A percentile compares a stretch with the other conserved stretches of the same genome.
Conservation (phyloP, 2,113 vertebrate genomes). For the Labeo catla region DNA sequence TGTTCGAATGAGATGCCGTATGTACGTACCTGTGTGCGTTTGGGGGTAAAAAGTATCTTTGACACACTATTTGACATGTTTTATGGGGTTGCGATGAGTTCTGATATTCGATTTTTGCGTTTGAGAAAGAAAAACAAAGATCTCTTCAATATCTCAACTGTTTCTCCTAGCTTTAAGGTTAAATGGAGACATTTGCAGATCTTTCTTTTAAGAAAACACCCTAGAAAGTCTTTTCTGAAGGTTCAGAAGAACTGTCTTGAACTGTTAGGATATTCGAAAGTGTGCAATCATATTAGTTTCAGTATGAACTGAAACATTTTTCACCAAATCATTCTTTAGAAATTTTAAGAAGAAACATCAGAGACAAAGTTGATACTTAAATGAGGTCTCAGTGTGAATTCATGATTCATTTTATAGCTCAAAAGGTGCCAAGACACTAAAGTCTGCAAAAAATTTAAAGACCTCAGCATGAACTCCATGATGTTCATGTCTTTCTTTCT, state of each 20-base stretch:
- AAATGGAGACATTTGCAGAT: background rate
- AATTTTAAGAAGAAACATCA: background rate
- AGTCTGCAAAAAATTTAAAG: background rate
- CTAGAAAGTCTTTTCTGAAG: background rate
- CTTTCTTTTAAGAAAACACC: background rate
- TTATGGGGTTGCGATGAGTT: slow-evolving; percentile 1
- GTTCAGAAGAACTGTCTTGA: background rate
- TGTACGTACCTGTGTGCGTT: background rate
- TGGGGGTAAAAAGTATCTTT: background rate
- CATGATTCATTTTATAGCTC: background rate
- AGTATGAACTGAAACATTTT: background rate
- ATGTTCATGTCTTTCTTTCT: too few species aligned
- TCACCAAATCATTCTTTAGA: background rate
- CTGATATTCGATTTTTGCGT: background rate
- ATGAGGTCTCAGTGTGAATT: background rate
- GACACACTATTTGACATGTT: background rate
- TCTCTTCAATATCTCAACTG: background rate
- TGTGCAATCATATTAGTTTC: background rate
- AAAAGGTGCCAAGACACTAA: background rate
- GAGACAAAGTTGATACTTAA: background rate
- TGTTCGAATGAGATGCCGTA: background rate
- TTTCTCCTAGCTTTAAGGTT: background rate
- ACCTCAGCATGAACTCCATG: too few species aligned
- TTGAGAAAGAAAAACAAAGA: background rate
- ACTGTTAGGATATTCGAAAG: background rate